A percentile compares a stretch with the other conserved stretches of the same genome.
Conservation (phyloP, 2,888 invertebrate genomes). For the Phortica okadai region DNA sequence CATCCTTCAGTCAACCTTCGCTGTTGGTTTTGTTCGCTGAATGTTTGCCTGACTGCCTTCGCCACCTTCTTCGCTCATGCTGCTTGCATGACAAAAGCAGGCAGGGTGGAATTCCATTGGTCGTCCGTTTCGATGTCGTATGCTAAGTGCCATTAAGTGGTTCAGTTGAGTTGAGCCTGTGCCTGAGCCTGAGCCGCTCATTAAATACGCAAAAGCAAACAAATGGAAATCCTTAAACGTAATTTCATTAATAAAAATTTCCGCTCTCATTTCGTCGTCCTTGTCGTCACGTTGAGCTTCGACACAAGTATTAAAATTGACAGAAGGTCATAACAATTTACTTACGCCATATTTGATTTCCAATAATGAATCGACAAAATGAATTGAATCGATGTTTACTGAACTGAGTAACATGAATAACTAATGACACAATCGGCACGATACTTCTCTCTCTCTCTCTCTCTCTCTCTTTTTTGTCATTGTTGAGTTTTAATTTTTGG, state of each 20-base stretch:
- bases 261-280: background rate
- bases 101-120: background rate
- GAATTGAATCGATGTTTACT: background rate
- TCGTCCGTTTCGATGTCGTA: background rate
- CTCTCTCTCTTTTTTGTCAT: background rate
- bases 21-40: background rate
- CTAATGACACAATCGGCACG: background rate
- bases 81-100: background rate
- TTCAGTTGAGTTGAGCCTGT: background rate
- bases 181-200: background rate
- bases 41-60: background rate
- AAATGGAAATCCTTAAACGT: slow-evolving; percentile 27
- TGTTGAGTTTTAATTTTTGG: background rate
- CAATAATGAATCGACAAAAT: background rate
- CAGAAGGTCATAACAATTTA: slow-evolving; percentile 24
- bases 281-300: background rate
- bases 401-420: background rate
- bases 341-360: background rate
- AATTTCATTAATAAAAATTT: slow-evolving; percentile 27
- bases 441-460: too few relatives aligned
- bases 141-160: slow-evolving; percentile 14
- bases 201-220: slow-evolving; percentile 21
- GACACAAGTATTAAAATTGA: background rate
- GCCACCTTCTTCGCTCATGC: background rate
- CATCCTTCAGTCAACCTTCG: background rate